Conservation (phyloP, 2,113 vertebrate genomes). For the Ceyx margarethae region DNA sequence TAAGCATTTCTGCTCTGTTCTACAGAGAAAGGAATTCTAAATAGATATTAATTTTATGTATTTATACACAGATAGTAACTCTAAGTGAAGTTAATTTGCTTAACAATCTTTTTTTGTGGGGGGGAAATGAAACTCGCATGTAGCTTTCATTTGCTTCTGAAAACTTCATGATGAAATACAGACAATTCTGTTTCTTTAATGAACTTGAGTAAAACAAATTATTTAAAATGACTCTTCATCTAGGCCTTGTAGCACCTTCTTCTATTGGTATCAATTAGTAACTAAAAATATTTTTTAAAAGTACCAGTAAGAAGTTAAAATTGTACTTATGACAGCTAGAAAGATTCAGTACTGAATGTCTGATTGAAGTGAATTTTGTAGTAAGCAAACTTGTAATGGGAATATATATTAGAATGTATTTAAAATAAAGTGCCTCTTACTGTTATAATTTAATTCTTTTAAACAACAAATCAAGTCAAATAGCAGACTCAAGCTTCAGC, state of each 20-base stretch:
- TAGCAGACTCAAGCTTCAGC: background rate
- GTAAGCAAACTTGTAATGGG: background rate
- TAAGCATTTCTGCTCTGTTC: background rate
- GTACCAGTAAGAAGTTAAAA: background rate
- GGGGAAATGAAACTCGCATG: background rate
- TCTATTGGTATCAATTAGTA: background rate
- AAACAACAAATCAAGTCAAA: background rate
- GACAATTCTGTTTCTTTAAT: background rate
- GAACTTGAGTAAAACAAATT: background rate
- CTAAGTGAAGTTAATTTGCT: background rate
- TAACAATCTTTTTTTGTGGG: background rate
- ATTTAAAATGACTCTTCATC: background rate
- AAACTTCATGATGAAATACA: background rate
- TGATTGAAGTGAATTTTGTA: background rate
- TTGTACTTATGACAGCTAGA: background rate
- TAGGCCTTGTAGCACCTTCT: background rate
- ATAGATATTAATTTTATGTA: background rate
- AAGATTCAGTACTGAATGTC: background rate
- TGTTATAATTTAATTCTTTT: background rate
- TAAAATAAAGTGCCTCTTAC: background rate
- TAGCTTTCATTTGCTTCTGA: background rate
- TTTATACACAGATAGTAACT: background rate
- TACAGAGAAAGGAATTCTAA: background rate
- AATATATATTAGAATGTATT: background rate
- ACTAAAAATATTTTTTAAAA: background rate